These are phyloP conservation scores for Chelonia mydas DNA, from an alignment of 2,797 vertebrate species.

Conservation along the genomic window DNA sequence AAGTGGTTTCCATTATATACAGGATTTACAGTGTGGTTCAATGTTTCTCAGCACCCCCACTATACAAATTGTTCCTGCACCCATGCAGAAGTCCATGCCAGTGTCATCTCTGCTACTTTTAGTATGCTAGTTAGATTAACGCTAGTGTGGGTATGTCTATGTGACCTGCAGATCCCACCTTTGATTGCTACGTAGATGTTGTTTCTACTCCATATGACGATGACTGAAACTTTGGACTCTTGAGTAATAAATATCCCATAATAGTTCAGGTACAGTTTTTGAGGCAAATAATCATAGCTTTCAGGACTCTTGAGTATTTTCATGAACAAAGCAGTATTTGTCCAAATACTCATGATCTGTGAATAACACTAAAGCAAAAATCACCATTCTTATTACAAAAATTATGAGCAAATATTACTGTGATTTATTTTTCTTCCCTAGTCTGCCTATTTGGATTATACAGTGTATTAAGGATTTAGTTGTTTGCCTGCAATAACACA, in stretches of 20 bases:
- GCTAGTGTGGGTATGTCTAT: background rate
- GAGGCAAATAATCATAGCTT: background rate
- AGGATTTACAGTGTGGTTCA: too few species aligned
- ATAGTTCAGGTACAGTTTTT: accelerated
- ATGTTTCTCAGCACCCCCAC: too few species aligned
- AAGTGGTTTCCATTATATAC: too few species aligned
- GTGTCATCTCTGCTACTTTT: background rate
- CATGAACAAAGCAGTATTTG: background rate
- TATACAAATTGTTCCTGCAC: too few species aligned
- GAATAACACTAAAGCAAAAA: background rate
- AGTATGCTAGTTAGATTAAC: background rate
- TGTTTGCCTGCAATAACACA: background rate
- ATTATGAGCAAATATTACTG: background rate
- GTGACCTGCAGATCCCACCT: background rate
- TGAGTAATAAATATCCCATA: background rate
- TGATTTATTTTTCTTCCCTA: background rate
- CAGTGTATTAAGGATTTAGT: accelerated
- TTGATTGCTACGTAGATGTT: background rate
- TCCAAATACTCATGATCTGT: background rate
- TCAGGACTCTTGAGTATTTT: background rate
- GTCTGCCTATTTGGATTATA: background rate
- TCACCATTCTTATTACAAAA: accelerated
- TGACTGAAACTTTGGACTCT: background rate
- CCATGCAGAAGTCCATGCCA: background rate
- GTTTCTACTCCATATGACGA: background rate